Percentiles rank a stretch among this genome's conserved stretches.
Conservation (phyloP, 2,113 vertebrate species). For the Dasypus novemcinctus region DNA sequence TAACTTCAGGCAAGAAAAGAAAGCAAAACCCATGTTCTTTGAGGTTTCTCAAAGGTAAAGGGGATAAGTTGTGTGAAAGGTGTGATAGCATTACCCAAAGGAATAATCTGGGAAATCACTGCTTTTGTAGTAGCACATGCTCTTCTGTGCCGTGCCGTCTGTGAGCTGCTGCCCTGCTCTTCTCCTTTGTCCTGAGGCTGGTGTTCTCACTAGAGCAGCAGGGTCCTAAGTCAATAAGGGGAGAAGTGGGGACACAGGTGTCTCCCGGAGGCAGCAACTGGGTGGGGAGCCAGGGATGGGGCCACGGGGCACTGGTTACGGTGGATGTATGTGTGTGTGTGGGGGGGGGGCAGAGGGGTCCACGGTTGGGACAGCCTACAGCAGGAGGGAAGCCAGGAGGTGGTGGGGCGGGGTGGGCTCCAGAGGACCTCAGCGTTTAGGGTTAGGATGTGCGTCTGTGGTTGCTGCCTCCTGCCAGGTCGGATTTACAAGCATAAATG, state of each 20-base stretch:
- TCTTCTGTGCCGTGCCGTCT: conserved; percentile 18
- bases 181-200: neutral
- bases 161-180: neutral
- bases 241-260: neutral
- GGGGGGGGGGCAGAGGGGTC: too few species aligned
- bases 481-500: neutral
- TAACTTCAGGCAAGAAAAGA: conserved; percentile 27
- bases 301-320: neutral
- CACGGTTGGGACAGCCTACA: too few species aligned
- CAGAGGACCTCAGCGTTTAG: neutral
- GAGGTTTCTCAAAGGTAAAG: conserved; percentile 60
- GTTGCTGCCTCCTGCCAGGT: neutral
- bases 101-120: conserved; percentile 69
- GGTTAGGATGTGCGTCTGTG: neutral
- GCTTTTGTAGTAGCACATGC: conserved; percentile 33
- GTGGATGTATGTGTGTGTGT: too few species aligned
- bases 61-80: conserved; percentile 52
- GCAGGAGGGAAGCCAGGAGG: too few species aligned
- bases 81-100: conserved; percentile 45
- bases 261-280: accelerated
- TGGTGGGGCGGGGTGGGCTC: too few species aligned
- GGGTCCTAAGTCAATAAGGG: neutral
- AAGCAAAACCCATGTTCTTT: neutral
- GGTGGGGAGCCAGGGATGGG: neutral
- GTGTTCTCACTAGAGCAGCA: too few species aligned